phyloP scores from a whole-genome alignment of 1,140 invertebrate species.

The Dreissena rostriformis region DNA sequence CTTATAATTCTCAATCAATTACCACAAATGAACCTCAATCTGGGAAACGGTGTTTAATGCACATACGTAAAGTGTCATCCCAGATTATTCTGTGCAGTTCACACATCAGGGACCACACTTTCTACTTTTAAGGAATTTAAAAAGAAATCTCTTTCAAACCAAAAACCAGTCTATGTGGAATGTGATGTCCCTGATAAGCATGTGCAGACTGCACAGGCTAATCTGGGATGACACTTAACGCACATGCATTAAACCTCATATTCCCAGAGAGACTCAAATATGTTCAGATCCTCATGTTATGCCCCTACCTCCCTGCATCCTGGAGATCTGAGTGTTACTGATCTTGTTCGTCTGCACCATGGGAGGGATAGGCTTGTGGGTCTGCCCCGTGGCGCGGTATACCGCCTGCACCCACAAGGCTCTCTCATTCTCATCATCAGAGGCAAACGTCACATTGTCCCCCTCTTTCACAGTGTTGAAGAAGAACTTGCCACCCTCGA shows the following conservation, averaged over 20 bases:
- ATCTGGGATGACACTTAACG: no score
- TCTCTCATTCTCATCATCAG: constrained; percentile 99
- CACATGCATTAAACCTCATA: no score
- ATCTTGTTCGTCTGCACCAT: constrained; percentile 78
- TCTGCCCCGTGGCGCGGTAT: constrained; percentile 99
- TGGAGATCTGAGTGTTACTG: constrained; percentile 85
- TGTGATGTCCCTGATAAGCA: neutral
- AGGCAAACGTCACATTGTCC: constrained; percentile 97
- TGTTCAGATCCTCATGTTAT: neutral
- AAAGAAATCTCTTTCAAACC: no score
- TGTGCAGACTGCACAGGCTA: no score
- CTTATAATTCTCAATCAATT: no score
- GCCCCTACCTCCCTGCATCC: constrained; percentile 90
- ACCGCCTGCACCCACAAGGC: constrained; percentile 98
- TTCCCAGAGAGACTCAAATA: neutral
- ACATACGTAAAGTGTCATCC: no score
- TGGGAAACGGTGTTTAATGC: no score
- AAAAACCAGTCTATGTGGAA: neutral
- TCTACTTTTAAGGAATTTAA: no score
- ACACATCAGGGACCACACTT: no score
- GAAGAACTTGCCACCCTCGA: constrained; percentile 82
- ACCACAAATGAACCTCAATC: no score
- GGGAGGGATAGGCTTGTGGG: constrained; percentile 97
- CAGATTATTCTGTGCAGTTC: no score
- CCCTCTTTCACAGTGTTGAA: constrained; percentile 99